Conservation (phyloP, 2,888 invertebrate genomes). For the Plemyria rubiginata region DNA sequence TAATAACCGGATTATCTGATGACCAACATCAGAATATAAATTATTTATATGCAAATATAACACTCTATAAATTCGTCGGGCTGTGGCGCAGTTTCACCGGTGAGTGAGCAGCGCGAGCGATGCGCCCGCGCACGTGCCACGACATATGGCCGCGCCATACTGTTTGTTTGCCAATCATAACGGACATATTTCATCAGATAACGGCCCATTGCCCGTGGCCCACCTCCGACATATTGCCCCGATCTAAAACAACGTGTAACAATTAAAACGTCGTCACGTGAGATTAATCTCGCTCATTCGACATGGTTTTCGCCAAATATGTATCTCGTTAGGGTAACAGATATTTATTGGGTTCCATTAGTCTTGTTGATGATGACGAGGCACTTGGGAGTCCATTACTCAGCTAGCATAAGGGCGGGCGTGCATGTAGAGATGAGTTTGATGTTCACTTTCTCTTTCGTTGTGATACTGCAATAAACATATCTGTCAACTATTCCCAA, state of each 20-base stretch:
- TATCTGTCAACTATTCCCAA: not conserved
- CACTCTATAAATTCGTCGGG: conserved; percentile 36
- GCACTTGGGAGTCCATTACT: conserved; percentile 14
- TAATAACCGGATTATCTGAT: conserved; percentile 21
- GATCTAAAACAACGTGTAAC: conserved; percentile 81
- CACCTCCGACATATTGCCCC: conserved; percentile 74
- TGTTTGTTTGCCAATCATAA: conserved; percentile 85
- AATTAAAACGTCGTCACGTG: conserved; percentile 72
- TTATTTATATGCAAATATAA: conserved; percentile 29
- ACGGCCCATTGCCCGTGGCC: conserved; percentile 64
- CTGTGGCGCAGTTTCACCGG: conserved; percentile 73
- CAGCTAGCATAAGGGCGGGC: not conserved
- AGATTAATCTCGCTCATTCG: conserved; percentile 61
- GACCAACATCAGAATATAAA: conserved; percentile 18
- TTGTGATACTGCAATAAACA: not conserved
- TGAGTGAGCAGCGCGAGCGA: conserved; percentile 78
- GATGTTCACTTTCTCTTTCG: no score
- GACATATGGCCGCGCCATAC: conserved; percentile 83
- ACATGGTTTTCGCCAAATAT: conserved; percentile 60
- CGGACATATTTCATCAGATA: conserved; percentile 85
- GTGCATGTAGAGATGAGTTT: not conserved
- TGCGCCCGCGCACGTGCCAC: conserved; percentile 83
- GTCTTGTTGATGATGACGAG: conserved; percentile 36
- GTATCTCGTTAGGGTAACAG: conserved; percentile 46
- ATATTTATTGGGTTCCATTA: conserved; percentile 36